phyloP scores from a whole-genome alignment of 2,888 invertebrate species.

The Xestia rhomboidea region DNA sequence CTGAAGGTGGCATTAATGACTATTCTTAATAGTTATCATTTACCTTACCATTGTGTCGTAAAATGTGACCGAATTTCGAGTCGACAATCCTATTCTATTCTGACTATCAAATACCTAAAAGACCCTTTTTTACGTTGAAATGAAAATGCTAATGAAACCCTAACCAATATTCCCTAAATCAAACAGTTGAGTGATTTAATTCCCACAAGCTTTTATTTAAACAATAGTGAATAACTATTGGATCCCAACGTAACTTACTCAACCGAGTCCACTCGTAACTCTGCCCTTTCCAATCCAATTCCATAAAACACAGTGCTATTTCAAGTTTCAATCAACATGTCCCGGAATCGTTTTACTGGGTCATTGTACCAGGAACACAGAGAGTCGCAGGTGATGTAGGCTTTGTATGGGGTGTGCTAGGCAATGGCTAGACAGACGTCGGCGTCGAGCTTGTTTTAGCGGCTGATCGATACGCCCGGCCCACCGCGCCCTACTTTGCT shows the following conservation, averaged over 20 bases:
- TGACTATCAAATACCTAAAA: conserved; percentile 25
- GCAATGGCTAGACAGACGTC: conserved; percentile 82
- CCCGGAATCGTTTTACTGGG: conserved; percentile 82
- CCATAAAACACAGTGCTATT: conserved; percentile 78
- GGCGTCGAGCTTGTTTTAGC: conserved; percentile 85
- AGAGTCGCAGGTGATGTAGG: conserved; percentile 79
- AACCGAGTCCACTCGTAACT: conserved; percentile 61
- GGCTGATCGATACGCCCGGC: conserved; percentile 86
- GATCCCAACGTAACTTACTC: conserved; percentile 54
- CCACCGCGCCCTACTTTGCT: conserved; percentile 86
- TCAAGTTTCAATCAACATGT: conserved; percentile 82
- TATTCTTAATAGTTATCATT: neutral
- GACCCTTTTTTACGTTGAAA: conserved; percentile 39
- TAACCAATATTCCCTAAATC: conserved; percentile 46
- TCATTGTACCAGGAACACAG: conserved; percentile 83
- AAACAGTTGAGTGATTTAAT: conserved; percentile 41
- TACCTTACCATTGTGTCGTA: conserved; percentile 14
- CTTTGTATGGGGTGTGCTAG: conserved; percentile 79
- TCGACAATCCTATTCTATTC: conserved; percentile 6
- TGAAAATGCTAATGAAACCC: conserved; percentile 46
- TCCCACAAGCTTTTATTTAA: conserved; percentile 57
- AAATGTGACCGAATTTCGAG: conserved; percentile 17
- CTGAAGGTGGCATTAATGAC: conserved; percentile 7
- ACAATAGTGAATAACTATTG: conserved; percentile 56
- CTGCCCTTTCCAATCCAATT: conserved; percentile 75